A percentile compares a stretch with the other conserved stretches of the same genome.
Evolutionary conservation across 1,140 invertebrate species (phyloP).

Genomic region (Chrysomallon squamiferum): DNA sequence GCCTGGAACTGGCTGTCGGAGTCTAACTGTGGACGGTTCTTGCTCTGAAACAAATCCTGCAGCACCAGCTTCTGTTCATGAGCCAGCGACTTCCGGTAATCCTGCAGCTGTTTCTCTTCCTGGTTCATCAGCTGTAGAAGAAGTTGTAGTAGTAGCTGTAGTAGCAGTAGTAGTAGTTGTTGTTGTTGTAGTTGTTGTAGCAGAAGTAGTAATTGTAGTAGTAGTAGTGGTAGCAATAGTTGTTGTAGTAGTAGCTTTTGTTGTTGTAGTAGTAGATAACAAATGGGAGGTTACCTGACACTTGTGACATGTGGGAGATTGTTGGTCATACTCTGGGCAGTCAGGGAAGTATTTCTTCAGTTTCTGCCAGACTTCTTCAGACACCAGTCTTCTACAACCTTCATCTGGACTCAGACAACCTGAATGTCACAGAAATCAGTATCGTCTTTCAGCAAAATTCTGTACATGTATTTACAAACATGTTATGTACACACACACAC

Average conservation of each 20-base stretch:
- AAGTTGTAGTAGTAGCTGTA: too few species aligned
- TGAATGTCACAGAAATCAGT: conserved; percentile 32
- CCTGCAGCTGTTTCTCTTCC: conserved; percentile 48
- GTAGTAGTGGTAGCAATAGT: too few species aligned
- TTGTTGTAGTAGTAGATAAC: too few species aligned
- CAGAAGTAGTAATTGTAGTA: too few species aligned
- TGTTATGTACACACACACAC: too few species aligned
- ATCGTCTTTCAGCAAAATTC: too few species aligned
- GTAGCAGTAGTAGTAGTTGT: too few species aligned
- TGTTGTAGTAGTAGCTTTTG: too few species aligned
- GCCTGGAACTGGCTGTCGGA: conserved; percentile 21
- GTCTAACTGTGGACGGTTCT: conserved; percentile 50
- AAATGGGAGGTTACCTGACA: too few species aligned
- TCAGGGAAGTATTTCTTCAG: conserved; percentile 69
- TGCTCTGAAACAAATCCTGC: conserved; percentile 53
- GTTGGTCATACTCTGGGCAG: conserved; percentile 62
- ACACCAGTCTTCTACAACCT: conserved; percentile 63
- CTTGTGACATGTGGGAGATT: conserved; percentile 59
- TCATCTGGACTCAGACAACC: conserved; percentile 55
- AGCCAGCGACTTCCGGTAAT: conserved; percentile 37
- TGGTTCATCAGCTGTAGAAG: conserved; percentile 15
- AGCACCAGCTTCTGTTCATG: conserved; percentile 50
- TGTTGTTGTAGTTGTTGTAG: too few species aligned
- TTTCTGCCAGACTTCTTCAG: conserved; percentile 66
- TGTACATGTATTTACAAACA: too few species aligned